Evolutionary conservation across 2,888 invertebrate species (phyloP), one percentile per base, ranked within the genome.

Genomic region (Listrodromus nycthemerus): DNA sequence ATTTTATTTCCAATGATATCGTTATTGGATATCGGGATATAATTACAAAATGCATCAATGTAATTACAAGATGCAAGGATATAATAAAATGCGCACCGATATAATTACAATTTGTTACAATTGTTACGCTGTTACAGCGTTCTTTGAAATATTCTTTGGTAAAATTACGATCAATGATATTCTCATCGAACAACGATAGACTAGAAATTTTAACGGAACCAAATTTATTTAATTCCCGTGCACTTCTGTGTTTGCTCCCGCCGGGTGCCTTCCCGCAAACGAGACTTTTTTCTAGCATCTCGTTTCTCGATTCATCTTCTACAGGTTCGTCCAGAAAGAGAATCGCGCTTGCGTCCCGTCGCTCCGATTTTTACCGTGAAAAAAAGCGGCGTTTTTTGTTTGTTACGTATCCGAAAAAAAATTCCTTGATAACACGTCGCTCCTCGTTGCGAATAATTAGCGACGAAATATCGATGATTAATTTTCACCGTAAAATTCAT

Each of bases 171-270:
- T 58, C 6, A 24, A 58, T 16, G 6, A 58, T 58, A 58, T 58
- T 58, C 58, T 6, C 27, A 30, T 6, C 16, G 27, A 50, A 58
- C n/a, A 30, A 58, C 27, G 16, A 16, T 30, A 16, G 16, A 30
- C 58, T 30, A 30, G 27, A 30, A 30, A 58, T 27, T 58, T 41
- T 16, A 27, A 58, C 30, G 27, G 6, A 58, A 58, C 16, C 58
- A 58, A 58, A 58, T 58, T 58, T 5, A 48, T 58, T 58, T 6
- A 61, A 70, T 79, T 61, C 19, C 63, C 71, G 52, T 27, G 30
- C 45, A 13, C 19, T 52, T 37, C 48, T 27, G 41, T 63, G 66
- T 79, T 79, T 79, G 41, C 24, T 50, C 45, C 45, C 65, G 37
- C n/a, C 61, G 45, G 45, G 27, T 30, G 27, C 24, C 58, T 58